Evolutionary conservation across 2,797 vertebrate species (phyloP).

Genomic region (Eospalax fontanierii): DNA sequence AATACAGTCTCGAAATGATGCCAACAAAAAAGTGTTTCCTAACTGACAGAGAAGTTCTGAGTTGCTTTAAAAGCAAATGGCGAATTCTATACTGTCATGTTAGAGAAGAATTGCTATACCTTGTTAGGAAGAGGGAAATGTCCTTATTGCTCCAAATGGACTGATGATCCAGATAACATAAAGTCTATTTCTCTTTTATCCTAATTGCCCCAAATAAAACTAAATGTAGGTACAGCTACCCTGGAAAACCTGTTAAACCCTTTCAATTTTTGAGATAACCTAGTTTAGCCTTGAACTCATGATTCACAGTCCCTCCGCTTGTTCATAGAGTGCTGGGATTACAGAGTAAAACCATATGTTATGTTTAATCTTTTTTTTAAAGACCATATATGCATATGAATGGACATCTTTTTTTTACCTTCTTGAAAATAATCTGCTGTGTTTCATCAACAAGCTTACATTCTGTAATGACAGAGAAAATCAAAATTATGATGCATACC

Average conservation of each 20-base stretch:
- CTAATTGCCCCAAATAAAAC: background rate
- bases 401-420: background rate
- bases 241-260: background rate
- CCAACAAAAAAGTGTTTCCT: background rate
- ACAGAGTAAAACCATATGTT: background rate
- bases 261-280: background rate
- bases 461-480: background rate
- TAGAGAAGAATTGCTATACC: background rate
- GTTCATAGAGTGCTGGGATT: background rate
- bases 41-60: slow-evolving; percentile 18
- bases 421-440: slow-evolving; percentile 23
- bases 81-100: background rate
- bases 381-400: background rate
- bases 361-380: background rate
- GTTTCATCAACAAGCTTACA: background rate
- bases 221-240: background rate
- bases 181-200: background rate
- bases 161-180: background rate
- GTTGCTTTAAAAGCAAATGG: slow-evolving; percentile 13
- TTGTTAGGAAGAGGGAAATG: background rate
- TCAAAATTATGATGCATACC: background rate
- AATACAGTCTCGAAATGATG: background rate
- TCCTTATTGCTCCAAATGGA: background rate
- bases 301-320: background rate
- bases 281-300: background rate